Evolutionary conservation across 2,888 invertebrate genomes (phyloP).

Genomic region (Rhamphomyia laevipes): DNA sequence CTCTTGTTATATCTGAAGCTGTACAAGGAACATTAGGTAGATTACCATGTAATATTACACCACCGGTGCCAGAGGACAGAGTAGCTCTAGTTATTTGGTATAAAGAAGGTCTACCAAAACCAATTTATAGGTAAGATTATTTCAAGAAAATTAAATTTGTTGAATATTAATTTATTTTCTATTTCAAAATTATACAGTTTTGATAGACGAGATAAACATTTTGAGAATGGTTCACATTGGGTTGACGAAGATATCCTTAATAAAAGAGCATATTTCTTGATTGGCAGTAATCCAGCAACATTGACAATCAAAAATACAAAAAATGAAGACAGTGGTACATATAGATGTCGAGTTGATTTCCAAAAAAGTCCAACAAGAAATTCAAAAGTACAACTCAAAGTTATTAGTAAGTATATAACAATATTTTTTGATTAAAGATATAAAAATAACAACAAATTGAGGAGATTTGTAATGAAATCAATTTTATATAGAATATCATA

Average conservation of each 20-base stretch:
- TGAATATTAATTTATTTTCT: neutral
- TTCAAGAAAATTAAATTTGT: neutral
- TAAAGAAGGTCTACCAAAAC: slow-evolving; percentile 36
- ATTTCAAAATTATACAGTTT: slow-evolving; percentile 31
- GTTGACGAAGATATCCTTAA: slow-evolving; percentile 42
- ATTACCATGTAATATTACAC: slow-evolving; percentile 37
- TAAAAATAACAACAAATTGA: no score
- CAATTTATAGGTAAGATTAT: slow-evolving; percentile 35
- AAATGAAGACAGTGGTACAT: slow-evolving; percentile 67
- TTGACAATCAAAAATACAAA: slow-evolving; percentile 63
- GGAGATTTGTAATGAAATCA: no score
- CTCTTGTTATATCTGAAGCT: slow-evolving; percentile 34
- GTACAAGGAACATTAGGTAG: slow-evolving; percentile 35
- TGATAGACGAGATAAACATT: slow-evolving; percentile 41
- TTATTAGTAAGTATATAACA: slow-evolving; percentile 62
- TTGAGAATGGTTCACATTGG: slow-evolving; percentile 44
- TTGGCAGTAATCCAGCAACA: slow-evolving; percentile 61
- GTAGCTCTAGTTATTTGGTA: slow-evolving; percentile 39
- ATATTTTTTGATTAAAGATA: no score
- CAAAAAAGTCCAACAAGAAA: slow-evolving; percentile 80
- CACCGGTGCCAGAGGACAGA: slow-evolving; percentile 34
- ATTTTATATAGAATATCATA: no score
- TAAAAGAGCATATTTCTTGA: slow-evolving; percentile 63
- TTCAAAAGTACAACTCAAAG: slow-evolving; percentile 74
- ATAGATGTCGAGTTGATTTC: slow-evolving; percentile 83